Percentiles rank a stretch among this genome's conserved stretches.
Evolutionary conservation across 2,113 vertebrate species (phyloP).

Genomic region (Petaurus breviceps): DNA sequence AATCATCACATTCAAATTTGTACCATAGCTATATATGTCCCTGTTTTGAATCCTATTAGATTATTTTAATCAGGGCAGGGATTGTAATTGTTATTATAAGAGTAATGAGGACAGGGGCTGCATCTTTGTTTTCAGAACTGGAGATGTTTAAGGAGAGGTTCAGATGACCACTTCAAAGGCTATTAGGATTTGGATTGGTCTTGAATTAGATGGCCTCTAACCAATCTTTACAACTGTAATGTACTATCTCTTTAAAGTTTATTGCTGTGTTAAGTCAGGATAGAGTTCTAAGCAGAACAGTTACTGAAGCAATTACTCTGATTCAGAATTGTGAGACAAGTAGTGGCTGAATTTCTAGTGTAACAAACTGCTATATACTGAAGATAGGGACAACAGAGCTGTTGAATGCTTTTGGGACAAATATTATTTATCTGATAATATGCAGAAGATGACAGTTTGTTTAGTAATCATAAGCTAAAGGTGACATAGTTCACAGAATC

Average conservation of each 20-base stretch:
- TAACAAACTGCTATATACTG: neutral
- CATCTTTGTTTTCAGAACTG: neutral
- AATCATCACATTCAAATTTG: neutral
- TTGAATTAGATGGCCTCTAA: neutral
- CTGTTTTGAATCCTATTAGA: neutral
- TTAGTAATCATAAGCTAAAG: neutral
- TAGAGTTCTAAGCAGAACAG: neutral
- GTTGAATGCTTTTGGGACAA: neutral
- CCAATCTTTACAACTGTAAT: neutral
- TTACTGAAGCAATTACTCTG: neutral
- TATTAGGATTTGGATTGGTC: neutral
- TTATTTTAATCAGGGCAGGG: neutral
- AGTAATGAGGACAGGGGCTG: neutral
- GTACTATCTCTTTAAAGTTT: neutral
- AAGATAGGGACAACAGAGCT: neutral
- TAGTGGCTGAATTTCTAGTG: neutral
- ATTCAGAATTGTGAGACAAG: neutral
- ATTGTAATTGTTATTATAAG: neutral
- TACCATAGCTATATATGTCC: neutral
- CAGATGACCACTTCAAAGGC: neutral
- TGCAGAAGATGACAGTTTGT: neutral
- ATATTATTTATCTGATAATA: neutral
- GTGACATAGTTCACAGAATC: neutral
- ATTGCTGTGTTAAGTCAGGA: neutral
- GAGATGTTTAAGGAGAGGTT: neutral